Base-by-base conservation (phyloP, 2,888 invertebrate species). In the Heterodera filipjevi region DNA sequence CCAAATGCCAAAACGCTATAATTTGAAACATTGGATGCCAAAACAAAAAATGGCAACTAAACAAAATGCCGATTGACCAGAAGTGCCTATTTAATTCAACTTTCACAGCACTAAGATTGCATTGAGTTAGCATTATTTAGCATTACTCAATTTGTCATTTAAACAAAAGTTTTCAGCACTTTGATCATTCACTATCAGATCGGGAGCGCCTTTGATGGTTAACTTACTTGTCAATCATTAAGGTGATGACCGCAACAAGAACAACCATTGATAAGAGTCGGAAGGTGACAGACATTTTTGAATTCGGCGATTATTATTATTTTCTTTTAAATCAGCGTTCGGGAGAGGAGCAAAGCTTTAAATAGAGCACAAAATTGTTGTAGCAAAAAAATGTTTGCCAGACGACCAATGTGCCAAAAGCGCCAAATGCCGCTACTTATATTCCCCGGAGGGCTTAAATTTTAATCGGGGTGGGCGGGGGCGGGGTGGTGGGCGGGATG, bases 401-500 rank as follows among this genome's bases (percentile, higher is more conserved):
- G 27, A 59, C n/a, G 12, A 19, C n/a, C 27, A 12, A 5, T 19
- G 22, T 22, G 53, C 22, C 59, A 3, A 59, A 59, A 59, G 27
- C 6, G 59, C n/a, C 59, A 27, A 49, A 14, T 49, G 8, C 19
- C 49, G 14, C 16, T 8, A 27, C 19, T 59, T n/a, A 27, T 19
- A 59, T 59, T 59, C 59, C 59, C 59, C 8, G 59, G 59, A 27
- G 59, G 59, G 59, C 59, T 59, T 59, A 59, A 59, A 59, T 59
- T 22, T 59, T 16, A 49, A 3, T 3, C 49, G 19, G 49, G 16
- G 49, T 14, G 14, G 49, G 6, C 8, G 14, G 49, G 49, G 14
- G 49, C 16, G 16, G 14, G 49, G 49, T 44, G 44, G 12, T 44
- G 12, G 16, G 16, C 16, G 49, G 8, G 12, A 39, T 39, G 39